Evolutionary conservation across 2,797 vertebrate species (phyloP), one percentile per base, ranked within the genome.

Genomic region (Melanotaenia nigrans): DNA sequence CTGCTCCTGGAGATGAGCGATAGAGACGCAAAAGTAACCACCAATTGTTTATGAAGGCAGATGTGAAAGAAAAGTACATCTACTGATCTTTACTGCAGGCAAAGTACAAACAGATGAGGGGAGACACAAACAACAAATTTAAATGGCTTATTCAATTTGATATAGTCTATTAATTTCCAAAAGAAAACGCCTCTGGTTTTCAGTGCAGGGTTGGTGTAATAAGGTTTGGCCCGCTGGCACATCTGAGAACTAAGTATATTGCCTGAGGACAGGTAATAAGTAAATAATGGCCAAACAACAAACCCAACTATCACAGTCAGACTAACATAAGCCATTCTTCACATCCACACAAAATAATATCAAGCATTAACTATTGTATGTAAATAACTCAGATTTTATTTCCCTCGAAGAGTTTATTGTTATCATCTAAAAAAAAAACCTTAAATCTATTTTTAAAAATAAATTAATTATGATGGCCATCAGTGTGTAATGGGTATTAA

Each of bases 81-180:
- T 77, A 81, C 85, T 75, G 49, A 77, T 80, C 67, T 85, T 84
- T 85, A 86, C 86, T 83, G 68, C 54, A 70, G 70, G 33, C 61
- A 28, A 84, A 87, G 75, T 68, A 77, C 64, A 71, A 80, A 85
- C 58, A 65, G 49, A 32, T 30, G 28, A 60, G 33, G 45, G 65
- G 49, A 68, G 24, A 61, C 66, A 33, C 62, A 87, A 77, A 68
- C 54, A 40, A 64, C 59, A 70, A 4, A 85, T 86, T 78, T 67
- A 58, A 78, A 68, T 65, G 35, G 54, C 57, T 74, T 38, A 33
- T 81, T 74, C 75, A 57, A 82, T 72, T 67, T 79, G 35, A 77
- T 79, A 58, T n/a, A 77, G 30, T 55, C 63, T 49, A 78, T 75
- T 81, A 4, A 76, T 81, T 85, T 84, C 45, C 38, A 68, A 47